Conservation (phyloP, 2,888 invertebrate species). For the Deroplatys truncata region DNA sequence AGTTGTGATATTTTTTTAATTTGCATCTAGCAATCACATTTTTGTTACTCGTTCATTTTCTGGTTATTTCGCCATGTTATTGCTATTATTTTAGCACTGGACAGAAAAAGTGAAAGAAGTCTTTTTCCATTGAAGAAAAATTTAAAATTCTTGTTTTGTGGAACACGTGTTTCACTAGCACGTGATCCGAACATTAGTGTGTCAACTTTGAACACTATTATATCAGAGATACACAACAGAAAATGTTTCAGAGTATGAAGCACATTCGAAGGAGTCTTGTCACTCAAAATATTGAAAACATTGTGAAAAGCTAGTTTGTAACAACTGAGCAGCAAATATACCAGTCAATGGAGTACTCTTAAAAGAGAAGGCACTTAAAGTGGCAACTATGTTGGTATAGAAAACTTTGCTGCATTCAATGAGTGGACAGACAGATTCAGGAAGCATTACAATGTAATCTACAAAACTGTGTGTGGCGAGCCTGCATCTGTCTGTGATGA, state of each 20-base stretch:
- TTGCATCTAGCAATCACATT: no score
- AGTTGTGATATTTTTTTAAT: no score
- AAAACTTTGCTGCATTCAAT: neutral
- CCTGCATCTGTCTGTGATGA: neutral
- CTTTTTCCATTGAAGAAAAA: neutral
- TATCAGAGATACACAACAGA: neutral
- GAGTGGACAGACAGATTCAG: neutral
- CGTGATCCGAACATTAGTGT: neutral
- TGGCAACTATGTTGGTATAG: neutral
- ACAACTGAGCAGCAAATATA: neutral
- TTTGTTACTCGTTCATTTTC: no score
- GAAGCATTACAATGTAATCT: neutral
- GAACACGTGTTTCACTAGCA: neutral
- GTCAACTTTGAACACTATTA: no score
- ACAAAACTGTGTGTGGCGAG: neutral
- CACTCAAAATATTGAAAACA: no score
- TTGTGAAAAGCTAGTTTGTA: neutral
- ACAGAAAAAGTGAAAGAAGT: neutral
- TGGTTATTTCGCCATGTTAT: no score
- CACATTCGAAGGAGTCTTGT: no score
- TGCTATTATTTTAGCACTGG: no score
- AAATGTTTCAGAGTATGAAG: no score
- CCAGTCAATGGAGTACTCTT: neutral
- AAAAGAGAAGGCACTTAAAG: neutral
- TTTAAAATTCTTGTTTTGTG: neutral